Evolutionary conservation across 64 coral and sea anemone genomes (phyloP), one percentile per base, ranked within the genome.

Genomic region (Actinia tenebrosa): DNA sequence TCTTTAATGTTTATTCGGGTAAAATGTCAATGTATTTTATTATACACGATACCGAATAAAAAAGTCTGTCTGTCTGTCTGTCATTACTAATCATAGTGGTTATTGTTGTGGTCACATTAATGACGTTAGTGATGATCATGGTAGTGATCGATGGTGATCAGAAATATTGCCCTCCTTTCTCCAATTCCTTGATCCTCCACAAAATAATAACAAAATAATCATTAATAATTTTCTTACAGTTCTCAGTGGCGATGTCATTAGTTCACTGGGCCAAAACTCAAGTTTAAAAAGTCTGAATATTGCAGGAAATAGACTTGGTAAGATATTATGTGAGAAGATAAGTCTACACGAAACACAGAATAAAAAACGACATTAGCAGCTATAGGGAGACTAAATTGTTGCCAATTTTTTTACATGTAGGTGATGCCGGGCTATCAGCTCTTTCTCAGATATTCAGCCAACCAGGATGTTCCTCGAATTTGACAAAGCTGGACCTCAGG

Each of bases 401-500:
- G 53, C 53, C 11, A 55, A 16, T 22, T 66, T 20, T 75, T 42
- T 75, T 75, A 45, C 9, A 25, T 75, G 7, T 56, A 92, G 90
- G 90, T 60, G 86, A 87, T 77, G 63, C 85, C 46, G 72, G 86
- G 44, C 42, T 92, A 69, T 25, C 90, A 45, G 85, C 85, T 63
- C 45, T 92, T 26, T 92, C 78, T 15, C 60, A 87, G 83, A 80
- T 92, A 16, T 92, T 92, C 63, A 68, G 84, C 75, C 90, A 87
- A 72, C 60, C 84, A 75, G 45, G 62, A 45, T 80, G 64, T 46
- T 45, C 47, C 7, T 87, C 90, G 25, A 77, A 53, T 69, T 61
- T 92, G 14, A 45, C 60, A 15, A 92, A 92, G 63, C 80, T 92
- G 78, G 90, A 92, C 61, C 86, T 92, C 50, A 92, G 90, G 90